phyloP scores from a whole-genome alignment of 2,113 vertebrate genomes.

The Hydropotes inermis region DNA sequence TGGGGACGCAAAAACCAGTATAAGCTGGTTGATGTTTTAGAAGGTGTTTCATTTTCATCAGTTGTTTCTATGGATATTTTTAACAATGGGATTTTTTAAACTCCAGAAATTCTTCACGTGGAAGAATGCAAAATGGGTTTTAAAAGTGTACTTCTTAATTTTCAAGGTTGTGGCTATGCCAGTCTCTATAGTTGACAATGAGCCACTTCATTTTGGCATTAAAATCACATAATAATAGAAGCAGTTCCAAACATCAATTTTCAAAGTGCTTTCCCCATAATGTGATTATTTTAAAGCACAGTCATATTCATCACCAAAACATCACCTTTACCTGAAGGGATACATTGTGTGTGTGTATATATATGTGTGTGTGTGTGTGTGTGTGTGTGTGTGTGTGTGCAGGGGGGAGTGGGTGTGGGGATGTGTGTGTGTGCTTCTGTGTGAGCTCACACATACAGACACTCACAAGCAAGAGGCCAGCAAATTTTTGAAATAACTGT shows the following conservation, averaged over 20 bases:
- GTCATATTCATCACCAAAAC: background rate
- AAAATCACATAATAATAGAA: background rate
- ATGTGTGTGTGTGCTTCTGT: background rate
- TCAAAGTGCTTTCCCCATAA: background rate
- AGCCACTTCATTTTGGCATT: background rate
- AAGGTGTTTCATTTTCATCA: background rate
- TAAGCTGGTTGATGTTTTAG: background rate
- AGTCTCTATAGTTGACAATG: background rate
- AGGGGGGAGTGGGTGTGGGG: background rate
- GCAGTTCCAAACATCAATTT: background rate
- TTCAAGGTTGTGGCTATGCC: background rate
- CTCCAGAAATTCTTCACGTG: background rate
- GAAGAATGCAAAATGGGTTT: background rate
- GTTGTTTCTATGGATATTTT: conserved; percentile 10
- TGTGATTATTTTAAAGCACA: background rate
- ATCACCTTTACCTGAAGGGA: background rate
- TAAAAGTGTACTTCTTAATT: conserved; percentile 29
- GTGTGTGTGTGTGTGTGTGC: background rate
- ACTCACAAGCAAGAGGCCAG: background rate
- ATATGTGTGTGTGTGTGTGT: too few species aligned
- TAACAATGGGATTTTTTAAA: background rate
- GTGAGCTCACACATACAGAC: background rate
- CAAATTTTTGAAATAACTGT: background rate
- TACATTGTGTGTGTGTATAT: background rate
- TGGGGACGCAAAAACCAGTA: background rate